phyloP scores from a whole-genome alignment of 1,140 invertebrate genomes.

The Calliopsis andreniformis region DNA sequence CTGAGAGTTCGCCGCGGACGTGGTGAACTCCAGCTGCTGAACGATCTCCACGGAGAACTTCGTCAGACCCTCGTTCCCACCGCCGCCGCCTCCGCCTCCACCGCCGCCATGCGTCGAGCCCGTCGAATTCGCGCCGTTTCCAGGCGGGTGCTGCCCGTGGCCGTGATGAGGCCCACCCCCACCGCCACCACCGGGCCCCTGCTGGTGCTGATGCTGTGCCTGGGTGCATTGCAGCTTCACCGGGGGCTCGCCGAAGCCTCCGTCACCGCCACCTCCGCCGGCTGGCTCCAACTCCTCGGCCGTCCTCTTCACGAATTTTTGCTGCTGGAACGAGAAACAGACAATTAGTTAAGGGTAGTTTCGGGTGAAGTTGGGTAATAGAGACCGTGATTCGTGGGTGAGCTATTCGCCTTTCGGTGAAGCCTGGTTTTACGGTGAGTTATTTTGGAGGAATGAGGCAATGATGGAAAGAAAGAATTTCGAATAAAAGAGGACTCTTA shows the following conservation, averaged over 20 bases:
- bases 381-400: no score
- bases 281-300: conserved; percentile 87
- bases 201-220: conserved; percentile 75
- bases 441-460: no score
- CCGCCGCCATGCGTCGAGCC: conserved; percentile 70
- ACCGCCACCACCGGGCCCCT: conserved; percentile 53
- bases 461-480: no score
- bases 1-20: conserved; percentile 89
- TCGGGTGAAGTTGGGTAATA: no score
- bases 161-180: conserved; percentile 73
- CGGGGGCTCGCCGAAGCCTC: conserved; percentile 86
- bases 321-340: conserved; percentile 85
- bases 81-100: conserved; percentile 61
- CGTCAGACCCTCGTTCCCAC: conserved; percentile 84
- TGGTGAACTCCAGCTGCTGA: conserved; percentile 93
- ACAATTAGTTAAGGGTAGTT: background rate
- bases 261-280: conserved; percentile 79
- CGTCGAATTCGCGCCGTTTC: conserved; percentile 72
- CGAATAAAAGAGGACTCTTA: no score
- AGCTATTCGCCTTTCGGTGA: no score
- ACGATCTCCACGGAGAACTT: conserved; percentile 95
- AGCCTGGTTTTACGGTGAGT: no score
- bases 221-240: conserved; percentile 89
- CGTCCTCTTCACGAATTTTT: conserved; percentile 89
- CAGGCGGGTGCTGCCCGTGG: conserved; percentile 73